These are phyloP conservation scores for Pongo abelii DNA, from an alignment of 2,113 vertebrate species.

Conservation along the genomic window DNA sequence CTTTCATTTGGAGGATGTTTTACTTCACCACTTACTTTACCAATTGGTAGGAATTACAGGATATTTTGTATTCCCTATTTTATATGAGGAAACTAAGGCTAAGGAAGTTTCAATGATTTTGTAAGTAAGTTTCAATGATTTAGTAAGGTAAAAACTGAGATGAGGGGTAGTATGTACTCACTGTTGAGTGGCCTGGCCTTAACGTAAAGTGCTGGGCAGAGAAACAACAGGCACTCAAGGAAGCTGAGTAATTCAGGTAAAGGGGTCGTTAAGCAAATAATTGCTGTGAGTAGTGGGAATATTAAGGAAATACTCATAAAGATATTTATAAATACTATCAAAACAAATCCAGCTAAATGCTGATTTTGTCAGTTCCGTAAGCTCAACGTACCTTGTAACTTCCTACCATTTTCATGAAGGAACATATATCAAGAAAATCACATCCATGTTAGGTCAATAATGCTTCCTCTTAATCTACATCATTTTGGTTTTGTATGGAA, in stretches of 20 bases:
- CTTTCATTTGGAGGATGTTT: not conserved
- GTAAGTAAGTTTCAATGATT: not conserved
- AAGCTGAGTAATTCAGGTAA: not conserved
- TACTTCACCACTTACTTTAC: not conserved
- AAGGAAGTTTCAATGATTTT: not conserved
- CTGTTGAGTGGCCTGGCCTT: not conserved
- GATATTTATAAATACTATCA: slow-evolving; percentile 3
- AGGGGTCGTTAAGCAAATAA: not conserved
- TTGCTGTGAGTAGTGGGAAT: not conserved
- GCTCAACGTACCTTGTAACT: not conserved
- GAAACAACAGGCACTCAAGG: too few relatives aligned
- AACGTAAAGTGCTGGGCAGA: too few relatives aligned
- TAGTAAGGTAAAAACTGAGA: not conserved
- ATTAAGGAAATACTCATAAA: not conserved
- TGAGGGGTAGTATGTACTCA: not conserved
- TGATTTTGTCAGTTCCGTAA: not conserved
- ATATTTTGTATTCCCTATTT: not conserved
- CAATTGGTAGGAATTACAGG: not conserved
- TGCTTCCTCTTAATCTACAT: not conserved
- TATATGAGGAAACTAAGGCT: not conserved
- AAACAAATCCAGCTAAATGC: not conserved
- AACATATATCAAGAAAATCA: not conserved
- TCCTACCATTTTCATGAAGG: not conserved
- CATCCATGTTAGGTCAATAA: not conserved
- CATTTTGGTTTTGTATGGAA: not conserved